Evolutionary conservation across 2,888 invertebrate species (phyloP), one percentile per base, ranked within the genome.

Genomic region (Pristionchus entomophagus): DNA sequence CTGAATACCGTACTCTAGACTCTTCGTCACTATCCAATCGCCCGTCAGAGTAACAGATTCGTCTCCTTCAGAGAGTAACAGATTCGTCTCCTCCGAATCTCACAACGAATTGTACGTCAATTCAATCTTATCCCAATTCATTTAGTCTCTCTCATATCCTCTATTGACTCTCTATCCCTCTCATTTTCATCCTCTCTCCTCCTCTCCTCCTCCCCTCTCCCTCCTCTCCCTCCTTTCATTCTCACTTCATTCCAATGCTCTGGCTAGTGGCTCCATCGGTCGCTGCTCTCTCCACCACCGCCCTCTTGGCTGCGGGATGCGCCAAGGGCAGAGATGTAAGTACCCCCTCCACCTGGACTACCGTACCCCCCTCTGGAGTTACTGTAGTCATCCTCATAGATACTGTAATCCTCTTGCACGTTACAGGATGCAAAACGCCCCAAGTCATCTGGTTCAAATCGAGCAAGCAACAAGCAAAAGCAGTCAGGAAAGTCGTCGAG

Each of bases 311-410:
- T n/a, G n/a, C 65, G 19, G 65, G 65, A 38, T 69, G 65, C 38
- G 65, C 65, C 65, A 69, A 69, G 38, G 65, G 65, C 65, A 35
- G 65, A 69, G 65, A 69, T 69, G 65, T 69, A 22, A 69, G 65
- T 14, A 19, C 6, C 19, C 38, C 38, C 19, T 17, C 35, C 59
- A 3, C 3, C 29, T 26, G 26, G 26, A 2, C 14, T 29, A 29
- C 59, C 14, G n/a, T 59, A 26, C 59, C 8, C 59, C 26, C n/a
- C n/a, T n/a, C n/a, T 59, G 59, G 59, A 14, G 19, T 22, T 29
- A n/a, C 59, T 29, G 59, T 59, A 29, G 10, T n/a, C n/a, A n/a
- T n/a, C 26, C 29, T 14, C 14, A 10, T n/a, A 14, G 62, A 62
- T 62, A 62, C 62, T 32, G 62, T 62, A 62, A 69, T 14, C 38